Conservation (phyloP, 2,113 vertebrate species). For the Rattus rattus region DNA sequence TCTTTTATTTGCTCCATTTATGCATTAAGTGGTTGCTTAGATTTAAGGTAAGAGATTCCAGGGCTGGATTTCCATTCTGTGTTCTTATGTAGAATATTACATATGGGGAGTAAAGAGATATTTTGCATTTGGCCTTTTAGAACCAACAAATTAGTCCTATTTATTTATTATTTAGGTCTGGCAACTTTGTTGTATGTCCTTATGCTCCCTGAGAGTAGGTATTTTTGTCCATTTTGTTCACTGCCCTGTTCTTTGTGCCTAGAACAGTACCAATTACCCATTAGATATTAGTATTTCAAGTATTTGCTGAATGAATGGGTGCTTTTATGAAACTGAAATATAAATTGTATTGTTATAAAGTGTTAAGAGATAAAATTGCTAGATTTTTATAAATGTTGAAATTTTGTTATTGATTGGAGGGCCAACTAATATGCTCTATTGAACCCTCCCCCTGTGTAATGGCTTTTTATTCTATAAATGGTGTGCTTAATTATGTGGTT, state of each 20-base stretch:
- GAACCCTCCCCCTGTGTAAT: slow-evolving; percentile 88
- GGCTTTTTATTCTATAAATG: slow-evolving; percentile 90
- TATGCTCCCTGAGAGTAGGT: slow-evolving; percentile 56
- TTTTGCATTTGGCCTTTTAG: slow-evolving; percentile 72
- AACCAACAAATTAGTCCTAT: slow-evolving; percentile 53
- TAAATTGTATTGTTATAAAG: slow-evolving; percentile 67
- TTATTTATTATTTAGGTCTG: slow-evolving; percentile 44
- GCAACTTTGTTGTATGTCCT: slow-evolving; percentile 63
- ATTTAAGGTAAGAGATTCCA: slow-evolving; percentile 99
- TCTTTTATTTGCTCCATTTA: slow-evolving; percentile 93
- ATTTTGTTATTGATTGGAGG: slow-evolving; percentile 56
- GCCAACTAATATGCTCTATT: slow-evolving; percentile 70
- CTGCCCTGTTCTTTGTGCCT: slow-evolving; percentile 42
- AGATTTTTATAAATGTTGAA: slow-evolving; percentile 68
- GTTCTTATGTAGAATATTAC: slow-evolving; percentile 87
- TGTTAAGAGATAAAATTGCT: slow-evolving; percentile 57
- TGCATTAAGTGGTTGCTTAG: slow-evolving; percentile 99
- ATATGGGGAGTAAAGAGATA: slow-evolving; percentile 86
- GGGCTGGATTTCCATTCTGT: slow-evolving; percentile 89
- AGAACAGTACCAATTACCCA: slow-evolving; percentile 25
- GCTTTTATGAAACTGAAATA: slow-evolving; percentile 68
- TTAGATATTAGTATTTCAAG: slow-evolving; percentile 33
- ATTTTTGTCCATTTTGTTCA: slow-evolving; percentile 43
- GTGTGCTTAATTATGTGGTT: slow-evolving; percentile 78
- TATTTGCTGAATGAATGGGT: slow-evolving; percentile 60